Conservation (phyloP, 2,113 vertebrate species). For the Podocnemis expansa region DNA sequence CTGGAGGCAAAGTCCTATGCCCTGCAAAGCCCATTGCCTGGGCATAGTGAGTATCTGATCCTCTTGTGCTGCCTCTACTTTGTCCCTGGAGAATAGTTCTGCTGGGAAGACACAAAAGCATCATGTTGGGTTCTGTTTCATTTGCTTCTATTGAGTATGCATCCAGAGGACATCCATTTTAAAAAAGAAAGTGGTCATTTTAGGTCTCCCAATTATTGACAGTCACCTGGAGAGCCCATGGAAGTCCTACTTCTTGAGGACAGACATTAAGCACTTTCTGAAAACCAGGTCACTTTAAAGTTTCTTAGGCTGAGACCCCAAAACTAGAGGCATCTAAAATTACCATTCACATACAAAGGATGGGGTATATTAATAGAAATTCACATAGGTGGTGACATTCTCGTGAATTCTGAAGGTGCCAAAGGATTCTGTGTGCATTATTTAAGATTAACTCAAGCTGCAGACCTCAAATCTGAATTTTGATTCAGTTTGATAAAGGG, state of each 20-base stretch:
- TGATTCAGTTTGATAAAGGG: not conserved
- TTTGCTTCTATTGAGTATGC: not conserved
- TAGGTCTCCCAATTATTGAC: not conserved
- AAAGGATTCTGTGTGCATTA: not conserved
- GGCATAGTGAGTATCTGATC: fast-evolving
- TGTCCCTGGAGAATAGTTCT: not conserved
- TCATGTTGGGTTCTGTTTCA: not conserved
- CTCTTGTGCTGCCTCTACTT: not conserved
- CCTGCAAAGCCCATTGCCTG: fast-evolving
- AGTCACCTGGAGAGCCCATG: not conserved
- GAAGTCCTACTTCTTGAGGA: fast-evolving
- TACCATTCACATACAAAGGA: not conserved
- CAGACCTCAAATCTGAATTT: not conserved
- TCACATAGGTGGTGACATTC: not conserved
- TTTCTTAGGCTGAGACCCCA: not conserved
- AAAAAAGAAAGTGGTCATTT: not conserved
- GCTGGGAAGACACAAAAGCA: not conserved
- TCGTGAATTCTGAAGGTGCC: not conserved
- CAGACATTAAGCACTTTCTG: not conserved
- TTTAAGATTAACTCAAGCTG: not conserved
- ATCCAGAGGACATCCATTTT: not conserved
- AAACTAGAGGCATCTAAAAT: not conserved
- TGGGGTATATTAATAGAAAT: not conserved
- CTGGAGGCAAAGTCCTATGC: not conserved
- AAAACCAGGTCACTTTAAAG: not conserved